phyloP scores from a whole-genome alignment of 2,888 invertebrate genomes.

The Drosophila aldrichi region DNA sequence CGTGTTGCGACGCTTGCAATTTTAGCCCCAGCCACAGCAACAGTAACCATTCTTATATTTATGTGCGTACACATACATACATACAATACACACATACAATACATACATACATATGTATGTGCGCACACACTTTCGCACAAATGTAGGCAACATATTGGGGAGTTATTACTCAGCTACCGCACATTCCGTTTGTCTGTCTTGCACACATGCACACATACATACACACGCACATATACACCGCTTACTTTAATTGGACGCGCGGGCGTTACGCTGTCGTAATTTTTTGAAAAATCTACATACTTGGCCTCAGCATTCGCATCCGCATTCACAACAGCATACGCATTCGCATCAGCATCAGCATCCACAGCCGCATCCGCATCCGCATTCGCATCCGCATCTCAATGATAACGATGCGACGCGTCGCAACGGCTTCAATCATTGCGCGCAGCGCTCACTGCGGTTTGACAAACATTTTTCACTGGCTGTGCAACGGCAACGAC shows the following conservation, averaged over 20 bases:
- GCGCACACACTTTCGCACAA: neutral
- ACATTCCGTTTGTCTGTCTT: slow-evolving; percentile 14
- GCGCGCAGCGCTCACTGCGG: slow-evolving; percentile 73
- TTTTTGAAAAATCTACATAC: slow-evolving; percentile 74
- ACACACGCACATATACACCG: slow-evolving; percentile 33
- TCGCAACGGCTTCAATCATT: slow-evolving; percentile 77
- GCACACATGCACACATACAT: too few relatives aligned
- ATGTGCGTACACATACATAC: slow-evolving; percentile 48
- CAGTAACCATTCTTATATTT: slow-evolving; percentile 48
- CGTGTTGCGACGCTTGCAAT: slow-evolving; percentile 76
- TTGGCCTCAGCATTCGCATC: slow-evolving; percentile 33
- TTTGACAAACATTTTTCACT: slow-evolving; percentile 80
- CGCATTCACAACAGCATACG: slow-evolving; percentile 30
- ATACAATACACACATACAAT: slow-evolving; percentile 36
- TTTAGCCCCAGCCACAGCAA: slow-evolving; percentile 45
- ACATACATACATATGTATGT: slow-evolving; percentile 22
- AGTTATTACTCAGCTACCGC: slow-evolving; percentile 64
- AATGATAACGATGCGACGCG: slow-evolving; percentile 67
- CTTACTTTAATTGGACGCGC: slow-evolving; percentile 83
- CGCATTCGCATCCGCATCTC: slow-evolving; percentile 45
- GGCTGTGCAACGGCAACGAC: slow-evolving; percentile 58
- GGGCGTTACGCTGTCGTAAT: slow-evolving; percentile 82
- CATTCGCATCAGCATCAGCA: slow-evolving; percentile 39
- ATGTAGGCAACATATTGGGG: slow-evolving; percentile 66
- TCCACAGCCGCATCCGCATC: slow-evolving; percentile 40